Base-by-base conservation (phyloP, 2,797 vertebrate genomes). In the Microchirus variegatus region DNA sequence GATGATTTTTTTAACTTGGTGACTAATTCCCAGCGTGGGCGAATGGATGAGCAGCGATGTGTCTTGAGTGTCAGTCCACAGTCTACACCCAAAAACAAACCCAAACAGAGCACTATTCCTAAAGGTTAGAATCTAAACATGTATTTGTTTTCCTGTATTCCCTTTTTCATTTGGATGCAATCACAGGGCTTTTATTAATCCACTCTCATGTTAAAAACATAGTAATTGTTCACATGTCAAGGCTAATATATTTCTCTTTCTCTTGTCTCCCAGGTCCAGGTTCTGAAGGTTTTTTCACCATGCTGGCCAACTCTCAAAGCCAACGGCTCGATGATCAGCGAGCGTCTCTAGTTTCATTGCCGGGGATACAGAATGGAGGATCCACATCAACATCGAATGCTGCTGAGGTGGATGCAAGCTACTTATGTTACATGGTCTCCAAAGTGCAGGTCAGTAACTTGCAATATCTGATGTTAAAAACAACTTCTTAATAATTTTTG, bases 301-400 rank as follows among this genome's bases (percentile, higher is more conserved):
- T 96, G 82, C 54, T 96, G 67, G 90, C 91, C 2, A 89, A 85
- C 59, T 93, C 91, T 65, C 95, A 95, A 82, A 90, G 92, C 19
- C 83, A 73, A 37, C 90, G 94, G n/a, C 90, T 96, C 66, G 92
- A 96, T 8, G 95, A 96, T 80, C 95, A 96, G 61, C 90, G 94
- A 2, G 93, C 89, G 54, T 87, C 80, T 22, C 87, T 90, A 58
- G 80, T 80, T 15, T 68, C 82, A 13, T 78, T 90, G 62, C 90
- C 94, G 17, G 93, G 92, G 26, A 83, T 91, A 63, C 78, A 88
- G 52, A 88, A 87, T 42, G 81, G 79, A 57, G 85, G 70, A 5
- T 63, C 47, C 22, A 84, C 59, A 73, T 82, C 80, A 46, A 82
- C 52, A 71, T 78, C 74, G 55, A 70, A 73, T 66, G 63, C 60